A percentile compares a stretch with the other conserved stretches of the same genome.
phyloP scores from a whole-genome alignment of 2,113 vertebrate genomes.

The Mionectes macconnelli region DNA sequence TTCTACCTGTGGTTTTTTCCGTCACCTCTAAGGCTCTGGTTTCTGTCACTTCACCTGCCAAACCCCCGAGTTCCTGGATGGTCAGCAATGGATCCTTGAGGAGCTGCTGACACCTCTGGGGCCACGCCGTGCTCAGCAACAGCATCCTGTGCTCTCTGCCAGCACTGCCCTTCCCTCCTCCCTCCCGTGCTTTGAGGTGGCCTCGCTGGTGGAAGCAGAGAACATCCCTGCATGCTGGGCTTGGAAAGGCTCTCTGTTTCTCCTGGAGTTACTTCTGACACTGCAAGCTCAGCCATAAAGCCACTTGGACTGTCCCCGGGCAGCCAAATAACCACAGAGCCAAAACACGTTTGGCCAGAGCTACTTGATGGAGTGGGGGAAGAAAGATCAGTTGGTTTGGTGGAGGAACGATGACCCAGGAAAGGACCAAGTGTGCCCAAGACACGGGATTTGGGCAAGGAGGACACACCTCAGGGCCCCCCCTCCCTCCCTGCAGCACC shows the following conservation, averaged over 20 bases:
- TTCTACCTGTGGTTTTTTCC: accelerated
- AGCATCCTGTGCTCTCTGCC: no score
- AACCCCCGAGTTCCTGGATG: background rate
- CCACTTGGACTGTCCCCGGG: accelerated
- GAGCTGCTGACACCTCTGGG: accelerated
- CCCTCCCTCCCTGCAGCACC: background rate
- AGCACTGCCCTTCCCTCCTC: background rate
- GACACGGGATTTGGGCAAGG: background rate
- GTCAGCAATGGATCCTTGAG: accelerated
- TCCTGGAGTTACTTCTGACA: background rate
- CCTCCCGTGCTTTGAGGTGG: background rate
- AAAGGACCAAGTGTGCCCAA: background rate
- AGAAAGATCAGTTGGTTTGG: background rate
- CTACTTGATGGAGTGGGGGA: accelerated
- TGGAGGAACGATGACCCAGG: background rate
- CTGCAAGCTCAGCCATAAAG: background rate
- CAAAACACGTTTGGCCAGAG: background rate
- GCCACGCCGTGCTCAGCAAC: background rate
- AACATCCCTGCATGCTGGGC: background rate
- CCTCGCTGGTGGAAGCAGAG: background rate
- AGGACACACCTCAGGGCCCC: background rate
- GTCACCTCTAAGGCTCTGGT: background rate
- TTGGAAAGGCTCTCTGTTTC: background rate
- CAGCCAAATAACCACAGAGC: background rate
- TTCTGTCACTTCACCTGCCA: background rate